Base-by-base conservation (phyloP, 1,140 invertebrate species). In the Lordiphosa clarofinis region DNA sequence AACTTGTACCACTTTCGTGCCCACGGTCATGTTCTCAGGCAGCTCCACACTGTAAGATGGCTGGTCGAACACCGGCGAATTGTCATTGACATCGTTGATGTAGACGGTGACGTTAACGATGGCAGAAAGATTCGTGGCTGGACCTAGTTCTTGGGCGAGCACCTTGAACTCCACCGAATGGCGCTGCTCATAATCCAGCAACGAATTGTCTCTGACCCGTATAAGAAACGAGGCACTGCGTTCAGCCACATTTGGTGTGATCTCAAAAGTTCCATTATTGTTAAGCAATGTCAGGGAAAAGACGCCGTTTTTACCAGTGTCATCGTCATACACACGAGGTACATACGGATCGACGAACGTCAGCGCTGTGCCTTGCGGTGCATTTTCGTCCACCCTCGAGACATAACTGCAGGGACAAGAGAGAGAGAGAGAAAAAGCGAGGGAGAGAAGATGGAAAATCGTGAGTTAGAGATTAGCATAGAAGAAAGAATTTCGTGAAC, bases 1-100 rank as follows among this genome's bases (percentile, higher is more conserved):
- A 0, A 96, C 94, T 90, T 94, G 92, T 5, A 94, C 82, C 1
- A 97, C 92, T 62, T 91, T 92, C 0, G 94, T 94, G 9, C 94
- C 95, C 11, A 91, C 90, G 10, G 93, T 93, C 13, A 94, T 92
- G 84, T 98, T 96, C 89, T 98, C 96, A 0, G 92, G 91, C 19
- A 97, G 73, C 24, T 93, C 92, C 0, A 93, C 94, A 39, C 92
- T 90, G 78, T 97, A 98, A 0, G 91, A 89, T 10, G 92, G 81
- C 62, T 94, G 90, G 6, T 92, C 89, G 87, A 99, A 99, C 46
- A 93, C 90, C 0, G 97, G 97, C 4, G 92, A 89, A 89, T 98
- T 97, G 81, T 98, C 97, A 82, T 99, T 98, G 3, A 95, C 91
- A 88, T 99, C 97, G 55, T 94, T 92, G 11, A 99, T 89, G 74